Base-by-base conservation (phyloP, 2,888 invertebrate genomes). In the Eretmocerus hayati region DNA sequence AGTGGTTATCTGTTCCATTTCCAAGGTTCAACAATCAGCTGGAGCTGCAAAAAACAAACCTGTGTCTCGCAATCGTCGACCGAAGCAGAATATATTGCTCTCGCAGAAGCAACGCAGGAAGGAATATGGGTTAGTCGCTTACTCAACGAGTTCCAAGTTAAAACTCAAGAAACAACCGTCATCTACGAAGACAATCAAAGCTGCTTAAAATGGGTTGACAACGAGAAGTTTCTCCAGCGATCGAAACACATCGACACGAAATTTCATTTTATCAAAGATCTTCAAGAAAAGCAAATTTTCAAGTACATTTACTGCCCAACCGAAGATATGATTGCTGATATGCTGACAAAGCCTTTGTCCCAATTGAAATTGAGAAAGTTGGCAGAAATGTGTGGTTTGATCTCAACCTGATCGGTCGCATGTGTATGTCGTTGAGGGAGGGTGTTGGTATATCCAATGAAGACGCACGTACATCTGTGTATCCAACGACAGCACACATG, bases 111-210 rank as follows among this genome's bases (percentile, higher is more conserved):
- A 38, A 50, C 50, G 33, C 55, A 57, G 43, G 59, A 62, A 52
- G 55, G 48, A 15, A n/a, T 50, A 1, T 58, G 57, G 56, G 37
- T 62, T 33, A 32, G 42, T 26, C 16, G 48, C 13, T 18, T 60
- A 35, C 13, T 58, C 16, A 31, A 56, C 15, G 54, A 58, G 47
- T 32, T 59, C 19, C 15, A 42, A 5, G 46, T 44, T 30, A 21
- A 23, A 15, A 13, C 51, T 45, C 36, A 51, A 45, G 30, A 22
- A 30, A 53, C 56, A 16, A 53, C 39, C 5, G 51, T 21, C 3
- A 57, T 62, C 6, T 53, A 46, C 15, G 58, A 63, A 42, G 59
- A 62, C 26, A 62, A 64, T 46, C 56, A 62, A 50, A 60, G 59
- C 41, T 62, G 60, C 35, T 21, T 62, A 8, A 58, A 60, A 20